Conservation (phyloP, 2,888 invertebrate genomes). For the Eristalis pertinax region DNA sequence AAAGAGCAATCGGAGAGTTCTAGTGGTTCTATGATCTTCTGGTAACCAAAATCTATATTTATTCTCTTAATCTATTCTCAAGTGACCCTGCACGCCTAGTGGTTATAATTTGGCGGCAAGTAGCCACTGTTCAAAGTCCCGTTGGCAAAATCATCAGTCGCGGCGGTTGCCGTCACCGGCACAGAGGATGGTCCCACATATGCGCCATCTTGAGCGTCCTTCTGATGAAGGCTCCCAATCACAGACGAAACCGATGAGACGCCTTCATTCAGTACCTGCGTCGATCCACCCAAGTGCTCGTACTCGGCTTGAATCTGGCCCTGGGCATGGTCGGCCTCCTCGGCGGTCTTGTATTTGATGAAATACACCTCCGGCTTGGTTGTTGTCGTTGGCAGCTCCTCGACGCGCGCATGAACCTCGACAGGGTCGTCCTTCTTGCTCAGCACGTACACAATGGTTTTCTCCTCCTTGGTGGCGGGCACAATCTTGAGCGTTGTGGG, state of each 20-base stretch:
- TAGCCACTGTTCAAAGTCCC: slow-evolving; percentile 37
- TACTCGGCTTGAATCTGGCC: slow-evolving; percentile 74
- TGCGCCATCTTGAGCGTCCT: not conserved
- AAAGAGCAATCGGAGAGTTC: not conserved
- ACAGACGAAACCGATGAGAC: slow-evolving; percentile 73
- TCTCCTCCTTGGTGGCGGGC: slow-evolving; percentile 74
- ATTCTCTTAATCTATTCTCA: not conserved
- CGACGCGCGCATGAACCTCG: slow-evolving; percentile 71
- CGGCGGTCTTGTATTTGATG: slow-evolving; percentile 74
- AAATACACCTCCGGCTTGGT: slow-evolving; percentile 74
- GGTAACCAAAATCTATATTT: not conserved
- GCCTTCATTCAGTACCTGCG: slow-evolving; percentile 73
- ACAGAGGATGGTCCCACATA: slow-evolving; percentile 1
- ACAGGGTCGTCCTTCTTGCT: slow-evolving; percentile 73
- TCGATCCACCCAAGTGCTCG: slow-evolving; percentile 73
- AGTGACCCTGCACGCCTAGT: not conserved
- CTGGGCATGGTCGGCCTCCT: slow-evolving; percentile 74
- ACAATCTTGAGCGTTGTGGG: slow-evolving; percentile 68
- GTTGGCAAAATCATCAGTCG: not conserved
- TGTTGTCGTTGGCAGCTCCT: slow-evolving; percentile 67
- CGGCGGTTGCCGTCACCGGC: not conserved
- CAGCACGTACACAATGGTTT: slow-evolving; percentile 74
- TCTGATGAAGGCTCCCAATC: slow-evolving; percentile 71
- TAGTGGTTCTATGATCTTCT: not conserved
- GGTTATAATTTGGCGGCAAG: slow-evolving; percentile 55